A percentile compares a stretch with the other conserved stretches of the same genome.
Evolutionary conservation across 2,888 invertebrate genomes (phyloP).

Genomic region (Craniophora ligustri): DNA sequence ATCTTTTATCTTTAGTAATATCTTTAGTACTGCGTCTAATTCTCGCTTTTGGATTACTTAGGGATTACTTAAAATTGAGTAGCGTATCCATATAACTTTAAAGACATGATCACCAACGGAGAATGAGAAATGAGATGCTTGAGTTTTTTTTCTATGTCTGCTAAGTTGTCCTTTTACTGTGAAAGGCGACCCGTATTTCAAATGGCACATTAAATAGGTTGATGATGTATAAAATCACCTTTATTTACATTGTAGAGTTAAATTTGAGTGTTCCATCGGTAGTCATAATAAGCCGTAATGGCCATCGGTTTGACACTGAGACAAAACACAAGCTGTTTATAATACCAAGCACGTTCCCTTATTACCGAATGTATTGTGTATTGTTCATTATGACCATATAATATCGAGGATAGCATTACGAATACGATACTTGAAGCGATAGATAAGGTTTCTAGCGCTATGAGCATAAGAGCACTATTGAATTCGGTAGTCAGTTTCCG

Average conservation of each 20-base stretch:
- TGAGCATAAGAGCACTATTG: constrained; percentile 20
- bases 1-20: too few relatives aligned
- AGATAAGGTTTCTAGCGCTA: constrained; percentile 53
- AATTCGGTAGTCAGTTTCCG: constrained; percentile 20
- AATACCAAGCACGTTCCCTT: constrained; percentile 60
- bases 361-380: constrained; percentile 55
- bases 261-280: constrained; percentile 46
- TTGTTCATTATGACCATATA: constrained; percentile 61
- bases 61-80: too few relatives aligned
- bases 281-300: constrained; percentile 59
- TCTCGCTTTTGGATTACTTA: too few relatives aligned
- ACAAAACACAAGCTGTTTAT: constrained; percentile 67
- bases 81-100: too few relatives aligned
- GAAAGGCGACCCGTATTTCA: too few relatives aligned
- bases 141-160: too few relatives aligned
- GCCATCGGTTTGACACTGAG: constrained; percentile 60
- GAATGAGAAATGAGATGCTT: too few relatives aligned
- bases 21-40: too few relatives aligned
- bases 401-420: constrained; percentile 49
- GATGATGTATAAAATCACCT: too few relatives aligned
- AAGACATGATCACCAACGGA: too few relatives aligned
- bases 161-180: too few relatives aligned
- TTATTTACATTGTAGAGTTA: constrained; percentile 17
- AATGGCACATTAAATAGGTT: too few relatives aligned
- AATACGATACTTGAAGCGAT: constrained; percentile 30